Conservation (phyloP, 2,113 vertebrate genomes). For the Varanus salvator region DNA sequence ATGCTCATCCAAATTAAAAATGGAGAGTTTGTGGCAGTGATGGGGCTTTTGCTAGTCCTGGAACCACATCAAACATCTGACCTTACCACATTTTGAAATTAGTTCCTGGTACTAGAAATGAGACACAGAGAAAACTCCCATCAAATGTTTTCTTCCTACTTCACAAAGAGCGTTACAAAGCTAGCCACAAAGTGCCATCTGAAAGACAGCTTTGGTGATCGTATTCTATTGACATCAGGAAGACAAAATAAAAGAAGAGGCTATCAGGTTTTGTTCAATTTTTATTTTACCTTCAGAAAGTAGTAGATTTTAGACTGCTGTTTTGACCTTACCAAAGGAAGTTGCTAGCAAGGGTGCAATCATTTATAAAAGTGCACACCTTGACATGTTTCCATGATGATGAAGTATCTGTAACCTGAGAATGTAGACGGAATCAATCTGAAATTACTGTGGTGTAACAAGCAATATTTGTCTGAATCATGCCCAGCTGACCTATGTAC, state of each 20-base stretch:
- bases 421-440: slow-evolving; percentile 1
- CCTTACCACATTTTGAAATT: background rate
- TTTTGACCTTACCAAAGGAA: slow-evolving; percentile 18
- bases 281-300: slow-evolving; percentile 9
- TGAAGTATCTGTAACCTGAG: background rate
- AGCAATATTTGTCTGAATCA: slow-evolving; percentile 19
- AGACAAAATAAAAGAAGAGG: background rate
- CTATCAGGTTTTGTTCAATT: background rate
- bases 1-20: background rate
- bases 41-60: background rate
- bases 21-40: background rate
- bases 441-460: slow-evolving; percentile 23
- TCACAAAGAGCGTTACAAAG: background rate
- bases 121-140: background rate
- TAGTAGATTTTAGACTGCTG: background rate
- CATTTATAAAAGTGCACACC: slow-evolving; percentile 6
- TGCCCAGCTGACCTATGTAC: slow-evolving; percentile 7
- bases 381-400: slow-evolving; percentile 8
- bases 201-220: background rate
- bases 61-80: no score
- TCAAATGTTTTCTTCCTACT: background rate
- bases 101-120: background rate
- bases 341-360: slow-evolving; percentile 13
- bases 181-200: background rate
- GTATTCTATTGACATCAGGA: background rate